phyloP scores from a whole-genome alignment of 1,140 invertebrate species.

The Achroia grisella region DNA sequence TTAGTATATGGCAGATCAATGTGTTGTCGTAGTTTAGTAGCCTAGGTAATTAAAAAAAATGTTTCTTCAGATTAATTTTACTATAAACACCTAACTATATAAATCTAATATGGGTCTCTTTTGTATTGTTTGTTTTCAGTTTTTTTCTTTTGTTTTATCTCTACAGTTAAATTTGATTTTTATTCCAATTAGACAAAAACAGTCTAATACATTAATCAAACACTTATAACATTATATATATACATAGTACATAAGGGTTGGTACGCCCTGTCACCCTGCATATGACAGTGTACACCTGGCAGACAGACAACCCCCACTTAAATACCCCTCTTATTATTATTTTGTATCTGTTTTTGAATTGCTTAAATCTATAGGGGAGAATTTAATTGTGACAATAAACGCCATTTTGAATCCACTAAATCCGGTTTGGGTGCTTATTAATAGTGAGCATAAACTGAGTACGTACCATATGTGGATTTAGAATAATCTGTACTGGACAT shows the following conservation, averaged over 20 bases:
- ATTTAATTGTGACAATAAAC: slow-evolving; percentile 61
- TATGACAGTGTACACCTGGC: slow-evolving; percentile 47
- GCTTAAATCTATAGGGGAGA: slow-evolving; percentile 54
- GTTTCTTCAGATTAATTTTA: too few species aligned
- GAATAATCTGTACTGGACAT: neutral
- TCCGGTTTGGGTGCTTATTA: slow-evolving; percentile 28
- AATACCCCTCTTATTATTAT: slow-evolving; percentile 62
- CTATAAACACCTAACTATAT: too few species aligned
- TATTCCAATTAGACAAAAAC: neutral
- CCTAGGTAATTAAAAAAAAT: too few species aligned
- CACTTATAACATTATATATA: slow-evolving; percentile 25
- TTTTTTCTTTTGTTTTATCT: too few species aligned
- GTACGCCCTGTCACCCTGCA: slow-evolving; percentile 29
- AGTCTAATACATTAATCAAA: slow-evolving; percentile 48
- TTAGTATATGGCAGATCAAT: too few species aligned
- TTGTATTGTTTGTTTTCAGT: too few species aligned
- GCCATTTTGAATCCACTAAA: slow-evolving; percentile 60
- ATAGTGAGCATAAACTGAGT: too few species aligned
- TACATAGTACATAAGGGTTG: slow-evolving; percentile 47
- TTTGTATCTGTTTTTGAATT: slow-evolving; percentile 70
- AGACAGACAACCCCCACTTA: slow-evolving; percentile 36
- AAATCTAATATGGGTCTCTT: too few species aligned
- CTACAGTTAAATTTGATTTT: too few species aligned
- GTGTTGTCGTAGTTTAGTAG: too few species aligned
- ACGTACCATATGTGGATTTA: too few species aligned